phyloP scores from a whole-genome alignment of 2,113 vertebrate genomes.

The Trichechus manatus region DNA sequence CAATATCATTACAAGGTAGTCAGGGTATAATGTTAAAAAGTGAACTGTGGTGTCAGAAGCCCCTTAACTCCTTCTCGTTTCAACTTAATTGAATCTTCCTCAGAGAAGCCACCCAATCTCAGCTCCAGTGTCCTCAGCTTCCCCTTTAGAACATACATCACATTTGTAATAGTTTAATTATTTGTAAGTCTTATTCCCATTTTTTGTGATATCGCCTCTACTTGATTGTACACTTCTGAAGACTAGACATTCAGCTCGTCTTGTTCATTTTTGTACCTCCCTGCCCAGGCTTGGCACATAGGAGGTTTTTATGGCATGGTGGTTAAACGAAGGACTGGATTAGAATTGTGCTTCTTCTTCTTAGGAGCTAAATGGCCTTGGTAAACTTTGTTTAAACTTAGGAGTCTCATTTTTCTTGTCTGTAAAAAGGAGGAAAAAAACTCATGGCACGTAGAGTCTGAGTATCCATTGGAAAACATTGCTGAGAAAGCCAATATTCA shows the following conservation, averaged over 20 bases:
- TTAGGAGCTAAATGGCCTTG: not conserved
- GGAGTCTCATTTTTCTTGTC: not conserved
- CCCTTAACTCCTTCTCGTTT: not conserved
- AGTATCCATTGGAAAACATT: not conserved
- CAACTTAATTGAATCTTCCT: not conserved
- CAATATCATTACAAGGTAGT: not conserved
- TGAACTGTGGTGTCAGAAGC: not conserved
- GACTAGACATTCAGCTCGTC: not conserved
- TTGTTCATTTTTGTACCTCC: not conserved
- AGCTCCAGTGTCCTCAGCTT: not conserved
- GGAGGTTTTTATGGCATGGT: not conserved
- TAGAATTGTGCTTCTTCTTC: not conserved
- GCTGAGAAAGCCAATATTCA: not conserved
- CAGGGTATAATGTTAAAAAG: not conserved
- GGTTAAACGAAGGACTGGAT: not conserved
- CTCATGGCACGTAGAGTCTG: not conserved
- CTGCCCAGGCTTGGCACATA: not conserved
- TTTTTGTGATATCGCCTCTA: not conserved
- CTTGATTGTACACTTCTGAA: not conserved
- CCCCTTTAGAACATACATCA: not conserved
- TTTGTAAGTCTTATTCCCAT: not conserved
- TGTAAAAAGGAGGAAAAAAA: conserved; percentile 6
- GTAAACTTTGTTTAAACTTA: not conserved
- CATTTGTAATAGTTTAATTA: not conserved
- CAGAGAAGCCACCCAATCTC: not conserved